A percentile compares a stretch with the other conserved stretches of the same genome.
Conservation (phyloP, 2,797 vertebrate species). For the Silurus aristotelis region DNA sequence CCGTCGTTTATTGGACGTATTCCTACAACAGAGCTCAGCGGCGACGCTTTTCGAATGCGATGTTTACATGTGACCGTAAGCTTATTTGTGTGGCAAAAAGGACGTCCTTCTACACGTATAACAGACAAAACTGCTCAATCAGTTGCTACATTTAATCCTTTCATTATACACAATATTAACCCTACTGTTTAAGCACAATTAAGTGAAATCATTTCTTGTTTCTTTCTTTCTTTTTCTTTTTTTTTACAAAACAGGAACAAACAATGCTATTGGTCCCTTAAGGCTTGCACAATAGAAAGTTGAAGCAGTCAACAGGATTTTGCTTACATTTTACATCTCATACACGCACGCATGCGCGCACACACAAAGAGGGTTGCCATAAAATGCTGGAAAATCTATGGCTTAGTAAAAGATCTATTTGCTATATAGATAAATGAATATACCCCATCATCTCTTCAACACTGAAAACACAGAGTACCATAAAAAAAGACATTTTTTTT, state of each 20-base stretch:
- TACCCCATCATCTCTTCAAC: slow-evolving; percentile 57
- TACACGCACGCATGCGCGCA: background rate
- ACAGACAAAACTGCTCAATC: slow-evolving; percentile 53
- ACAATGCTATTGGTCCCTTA: slow-evolving; percentile 77
- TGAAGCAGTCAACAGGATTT: slow-evolving; percentile 50
- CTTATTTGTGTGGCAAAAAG: slow-evolving; percentile 64
- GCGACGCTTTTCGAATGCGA: background rate
- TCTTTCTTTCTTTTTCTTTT: background rate
- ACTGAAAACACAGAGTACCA: background rate
- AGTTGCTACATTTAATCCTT: slow-evolving; percentile 69
- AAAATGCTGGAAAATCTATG: slow-evolving; percentile 73
- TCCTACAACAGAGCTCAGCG: background rate
- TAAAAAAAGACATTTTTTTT: slow-evolving; percentile 26
- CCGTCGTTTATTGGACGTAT: background rate
- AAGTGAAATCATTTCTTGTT: slow-evolving; percentile 37
- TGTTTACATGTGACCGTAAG: slow-evolving; percentile 20
- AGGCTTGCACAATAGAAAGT: slow-evolving; percentile 73
- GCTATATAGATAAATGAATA: slow-evolving; percentile 71
- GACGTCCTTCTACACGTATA: slow-evolving; percentile 53
- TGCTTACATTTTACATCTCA: slow-evolving; percentile 68
- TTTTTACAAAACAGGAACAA: slow-evolving; percentile 57
- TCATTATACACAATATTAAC: slow-evolving; percentile 60
- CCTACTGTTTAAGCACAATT: slow-evolving; percentile 54
- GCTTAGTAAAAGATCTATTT: slow-evolving; percentile 76
- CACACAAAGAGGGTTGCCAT: slow-evolving; percentile 64